These are phyloP conservation scores for Apus apus DNA, from an alignment of 2,113 vertebrate genomes.

Conservation along the genomic window DNA sequence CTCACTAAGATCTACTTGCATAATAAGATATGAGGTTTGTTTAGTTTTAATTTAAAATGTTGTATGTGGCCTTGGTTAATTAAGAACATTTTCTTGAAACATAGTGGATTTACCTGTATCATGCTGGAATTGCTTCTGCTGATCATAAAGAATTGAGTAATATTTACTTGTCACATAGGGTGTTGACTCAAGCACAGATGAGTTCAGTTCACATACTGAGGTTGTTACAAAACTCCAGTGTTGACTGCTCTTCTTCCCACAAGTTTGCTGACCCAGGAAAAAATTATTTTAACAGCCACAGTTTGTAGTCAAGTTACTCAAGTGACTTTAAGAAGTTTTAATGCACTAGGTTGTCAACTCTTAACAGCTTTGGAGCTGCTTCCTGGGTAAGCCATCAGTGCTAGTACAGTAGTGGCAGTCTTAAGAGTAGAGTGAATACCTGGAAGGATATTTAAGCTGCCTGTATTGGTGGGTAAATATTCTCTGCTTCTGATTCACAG, in stretches of 20 bases:
- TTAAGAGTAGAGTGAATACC: not conserved
- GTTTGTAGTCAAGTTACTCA: not conserved
- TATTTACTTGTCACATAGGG: not conserved
- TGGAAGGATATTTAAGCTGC: not conserved
- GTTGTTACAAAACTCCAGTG: constrained; percentile 13
- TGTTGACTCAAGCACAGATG: constrained; percentile 14
- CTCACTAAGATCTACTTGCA: not conserved
- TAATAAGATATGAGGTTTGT: not conserved
- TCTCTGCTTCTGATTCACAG: not conserved
- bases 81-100: not conserved
- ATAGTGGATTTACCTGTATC: not conserved
- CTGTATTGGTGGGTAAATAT: not conserved
- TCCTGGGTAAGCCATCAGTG: not conserved
- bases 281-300: not conserved
- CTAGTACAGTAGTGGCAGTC: not conserved
- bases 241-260: not conserved
- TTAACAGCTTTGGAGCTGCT: not conserved
- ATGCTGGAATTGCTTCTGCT: not conserved
- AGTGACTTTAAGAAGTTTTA: not conserved
- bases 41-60: not conserved
- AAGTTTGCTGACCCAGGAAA: not conserved
- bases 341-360: not conserved
- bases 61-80: not conserved
- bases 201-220: constrained; percentile 22
- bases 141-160: constrained; percentile 8